Percentiles rank a stretch among this genome's conserved stretches.
Evolutionary conservation across 2,888 invertebrate species (phyloP).

Genomic region (Lamellibrachia satsuma): DNA sequence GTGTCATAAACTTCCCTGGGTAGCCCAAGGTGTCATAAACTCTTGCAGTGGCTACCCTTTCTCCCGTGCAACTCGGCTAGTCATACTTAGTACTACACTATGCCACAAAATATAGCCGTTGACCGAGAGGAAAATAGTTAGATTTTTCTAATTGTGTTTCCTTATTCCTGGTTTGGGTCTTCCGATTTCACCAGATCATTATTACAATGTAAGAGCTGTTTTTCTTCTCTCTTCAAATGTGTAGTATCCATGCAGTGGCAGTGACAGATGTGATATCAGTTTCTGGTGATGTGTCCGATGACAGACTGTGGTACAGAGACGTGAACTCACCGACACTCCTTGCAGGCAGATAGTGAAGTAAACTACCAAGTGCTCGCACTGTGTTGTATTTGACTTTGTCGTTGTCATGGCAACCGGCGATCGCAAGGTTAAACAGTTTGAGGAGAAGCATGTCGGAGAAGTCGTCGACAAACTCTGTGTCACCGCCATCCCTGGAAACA

Average conservation of each 20-base stretch:
- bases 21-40: no score
- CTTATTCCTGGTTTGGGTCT: no score
- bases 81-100: no score
- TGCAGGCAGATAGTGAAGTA: constrained; percentile 73
- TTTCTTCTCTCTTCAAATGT: neutral
- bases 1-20: no score
- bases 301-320: constrained; percentile 17
- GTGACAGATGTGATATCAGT: neutral
- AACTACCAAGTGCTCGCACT: constrained; percentile 82
- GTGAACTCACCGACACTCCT: constrained; percentile 48
- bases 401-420: constrained; percentile 75
- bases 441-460: constrained; percentile 77
- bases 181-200: no score
- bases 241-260: neutral
- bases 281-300: constrained; percentile 32
- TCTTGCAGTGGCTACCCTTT: no score
- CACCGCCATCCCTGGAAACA: constrained; percentile 39
- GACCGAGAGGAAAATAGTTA: no score
- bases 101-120: no score
- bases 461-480: constrained; percentile 69
- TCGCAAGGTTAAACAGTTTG: constrained; percentile 76
- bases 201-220: no score
- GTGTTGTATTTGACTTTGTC: constrained; percentile 86
- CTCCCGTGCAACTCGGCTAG: no score
- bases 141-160: no score